Base-by-base conservation (phyloP, 2,113 vertebrate species). In the Tapirus terrestris region DNA sequence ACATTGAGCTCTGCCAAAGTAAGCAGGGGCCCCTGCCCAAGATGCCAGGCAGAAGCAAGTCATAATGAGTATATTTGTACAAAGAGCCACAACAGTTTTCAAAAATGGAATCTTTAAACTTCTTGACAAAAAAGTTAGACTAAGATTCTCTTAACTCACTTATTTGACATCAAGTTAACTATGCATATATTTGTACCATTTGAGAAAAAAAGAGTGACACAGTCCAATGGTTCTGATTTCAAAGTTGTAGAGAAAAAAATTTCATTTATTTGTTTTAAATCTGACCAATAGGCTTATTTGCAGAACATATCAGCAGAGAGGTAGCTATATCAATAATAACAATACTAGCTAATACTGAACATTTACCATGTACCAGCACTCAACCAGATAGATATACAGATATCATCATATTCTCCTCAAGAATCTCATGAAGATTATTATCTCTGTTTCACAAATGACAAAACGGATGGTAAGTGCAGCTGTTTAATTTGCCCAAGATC, bases 81-180 rank as follows among this genome's bases (percentile, higher is more conserved):
- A 87, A 96, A 94, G 31, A 92, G 1, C 23, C 51, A 56, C 2
- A 31, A 36, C n/a, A 58, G 39, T 72, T 94, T 95, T 72, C 65
- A 90, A 67, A 65, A 23, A 92, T 16, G 33, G 29, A 77, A 39
- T 67, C 16, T 72, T 92, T 68, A 76, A 31, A 67, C 72, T 29
- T 93, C 61, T 70, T 88, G 51, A 70, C 21, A 65, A 95, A 79
- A 80, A 43, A 25, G 3, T 56, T 93, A 80, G 39, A 76, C 21
- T 68, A 79, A 77, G 33, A 48, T 16, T 82, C 45, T 61, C 23
- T 91, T 63, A 86, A 89, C 17, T 61, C 36, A 29, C 8, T 81
- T 93, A 73, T 61, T n/a, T 89, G 45, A 82, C 29, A 12, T 43
- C 80, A 94, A 68, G 23, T 91, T 81, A 94, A 96, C 27, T 76